These are phyloP conservation scores for Ips nitidus DNA, from an alignment of 1,140 invertebrate species.

Conservation along the genomic window DNA sequence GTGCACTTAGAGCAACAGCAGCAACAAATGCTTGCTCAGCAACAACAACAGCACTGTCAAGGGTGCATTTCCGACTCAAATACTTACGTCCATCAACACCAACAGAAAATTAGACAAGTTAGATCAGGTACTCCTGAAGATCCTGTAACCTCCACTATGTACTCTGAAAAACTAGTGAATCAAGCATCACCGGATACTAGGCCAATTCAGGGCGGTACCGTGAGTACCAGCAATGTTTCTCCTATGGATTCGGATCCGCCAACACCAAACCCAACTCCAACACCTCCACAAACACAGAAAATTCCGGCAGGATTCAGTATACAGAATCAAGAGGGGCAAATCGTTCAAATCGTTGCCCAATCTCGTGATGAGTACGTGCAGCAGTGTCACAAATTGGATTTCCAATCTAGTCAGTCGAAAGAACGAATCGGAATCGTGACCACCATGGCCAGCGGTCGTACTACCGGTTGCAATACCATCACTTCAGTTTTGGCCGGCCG, in stretches of 20 bases:
- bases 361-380: conserved; percentile 36
- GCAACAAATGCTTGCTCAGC: neutral
- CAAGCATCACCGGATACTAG: conserved; percentile 58
- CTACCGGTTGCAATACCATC: conserved; percentile 70
- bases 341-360: conserved; percentile 33
- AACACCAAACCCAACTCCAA: conserved; percentile 51
- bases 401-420: conserved; percentile 27
- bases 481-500: conserved; percentile 75
- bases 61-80: conserved; percentile 48
- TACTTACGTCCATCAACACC: conserved; percentile 26
- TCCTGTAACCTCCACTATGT: conserved; percentile 72
- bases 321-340: conserved; percentile 26
- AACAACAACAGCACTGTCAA: conserved; percentile 48
- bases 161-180: conserved; percentile 58
- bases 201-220: conserved; percentile 73
- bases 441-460: conserved; percentile 72
- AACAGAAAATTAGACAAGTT: conserved; percentile 39
- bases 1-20: conserved; percentile 49
- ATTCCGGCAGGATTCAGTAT: conserved; percentile 19
- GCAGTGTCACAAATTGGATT: conserved; percentile 8
- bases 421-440: conserved; percentile 55
- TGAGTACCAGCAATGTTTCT: conserved; percentile 74
- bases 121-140: conserved; percentile 58
- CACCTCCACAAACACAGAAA: conserved; percentile 40
- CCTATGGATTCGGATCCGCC: conserved; percentile 61